phyloP scores from a whole-genome alignment of 2,888 invertebrate genomes.

The Calliscelio sp. region DNA sequence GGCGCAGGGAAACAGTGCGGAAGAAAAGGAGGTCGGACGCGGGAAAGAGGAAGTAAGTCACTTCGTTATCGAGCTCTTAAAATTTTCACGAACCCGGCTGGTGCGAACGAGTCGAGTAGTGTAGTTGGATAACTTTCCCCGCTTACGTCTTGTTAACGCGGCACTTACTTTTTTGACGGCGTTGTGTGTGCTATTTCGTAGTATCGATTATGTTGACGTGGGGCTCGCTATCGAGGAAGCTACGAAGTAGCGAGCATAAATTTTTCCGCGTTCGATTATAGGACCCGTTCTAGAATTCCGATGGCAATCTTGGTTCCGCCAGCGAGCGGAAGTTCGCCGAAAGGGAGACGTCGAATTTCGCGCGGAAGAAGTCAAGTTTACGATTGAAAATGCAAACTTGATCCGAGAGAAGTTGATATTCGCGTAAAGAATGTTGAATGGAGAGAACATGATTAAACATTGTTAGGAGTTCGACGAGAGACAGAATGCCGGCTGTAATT shows the following conservation, averaged over 20 bases:
- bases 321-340: constrained; percentile 20
- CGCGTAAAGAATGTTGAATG: constrained; percentile 51
- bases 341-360: constrained; percentile 35
- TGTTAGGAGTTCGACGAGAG: constrained; percentile 34
- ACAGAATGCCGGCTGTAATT: constrained; percentile 26
- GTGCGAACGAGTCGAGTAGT: constrained; percentile 65
- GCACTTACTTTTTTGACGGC: constrained; percentile 71
- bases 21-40: constrained; percentile 11
- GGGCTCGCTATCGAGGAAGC: too few species aligned
- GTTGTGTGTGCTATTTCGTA: constrained; percentile 6
- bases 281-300: constrained; percentile 24
- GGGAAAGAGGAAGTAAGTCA: constrained; percentile 72
- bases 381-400: constrained; percentile 54
- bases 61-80: constrained; percentile 81
- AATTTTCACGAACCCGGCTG: constrained; percentile 79
- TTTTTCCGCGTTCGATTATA: constrained; percentile 21
- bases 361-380: constrained; percentile 41
- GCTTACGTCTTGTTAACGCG: constrained; percentile 78
- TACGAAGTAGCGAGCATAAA: constrained; percentile 17
- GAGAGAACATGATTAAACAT: constrained; percentile 62
- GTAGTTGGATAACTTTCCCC: constrained; percentile 53
- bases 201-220: too few species aligned
- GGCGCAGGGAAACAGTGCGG: too few species aligned
- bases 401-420: constrained; percentile 52
- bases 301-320: constrained; percentile 27